Base-by-base conservation (phyloP, 2,113 vertebrate species). In the Melanotaenia duboulayi region DNA sequence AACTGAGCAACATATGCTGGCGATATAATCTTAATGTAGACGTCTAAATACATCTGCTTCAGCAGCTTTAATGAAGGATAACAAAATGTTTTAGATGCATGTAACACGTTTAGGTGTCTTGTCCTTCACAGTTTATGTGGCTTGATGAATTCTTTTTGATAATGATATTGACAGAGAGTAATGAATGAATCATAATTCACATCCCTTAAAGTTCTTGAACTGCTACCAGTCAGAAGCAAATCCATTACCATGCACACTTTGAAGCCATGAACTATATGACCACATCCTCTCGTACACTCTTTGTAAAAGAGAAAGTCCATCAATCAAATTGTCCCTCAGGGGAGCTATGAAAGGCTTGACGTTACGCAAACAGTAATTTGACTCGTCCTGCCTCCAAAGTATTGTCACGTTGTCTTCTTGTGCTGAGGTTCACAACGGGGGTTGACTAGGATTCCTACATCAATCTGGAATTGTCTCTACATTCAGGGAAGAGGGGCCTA, bases 311-410 rank as follows among this genome's bases (percentile, higher is more conserved):
- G 61, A 91, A 87, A 81, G 88, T 84, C 83, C 80, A 89, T 93
- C 88, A 83, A 87, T 93, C 90, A 87, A 58, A 68, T 75, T 57
- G 65, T 86, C 82, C 81, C 73, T 57, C 37, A 42, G 85, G 72
- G 80, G 59, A 52, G 25, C 57, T 50, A 13, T 80, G 78, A 90
- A 89, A 87, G 76, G 71, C 63, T 70, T 68, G 61, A 83, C n/a
- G 51, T 90, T 82, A 82, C 71, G 50, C 85, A 87, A 93, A 92
- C 90, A 84, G 88, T 87, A 82, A 90, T 90, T 84, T 87, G 83
- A 90, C 90, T 91, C 82, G 25, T 84, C 84, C 74, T 82, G 28
- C 75, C 82, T 79, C 82, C 28, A 20, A 78, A 58, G 81, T 76
- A 71, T 86, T 90, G 82, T 92, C 90, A 88, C 23, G 68, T 84